These are phyloP conservation scores for Philhelius pedissequus DNA, from an alignment of 2,888 invertebrate genomes.

Conservation along the genomic window DNA sequence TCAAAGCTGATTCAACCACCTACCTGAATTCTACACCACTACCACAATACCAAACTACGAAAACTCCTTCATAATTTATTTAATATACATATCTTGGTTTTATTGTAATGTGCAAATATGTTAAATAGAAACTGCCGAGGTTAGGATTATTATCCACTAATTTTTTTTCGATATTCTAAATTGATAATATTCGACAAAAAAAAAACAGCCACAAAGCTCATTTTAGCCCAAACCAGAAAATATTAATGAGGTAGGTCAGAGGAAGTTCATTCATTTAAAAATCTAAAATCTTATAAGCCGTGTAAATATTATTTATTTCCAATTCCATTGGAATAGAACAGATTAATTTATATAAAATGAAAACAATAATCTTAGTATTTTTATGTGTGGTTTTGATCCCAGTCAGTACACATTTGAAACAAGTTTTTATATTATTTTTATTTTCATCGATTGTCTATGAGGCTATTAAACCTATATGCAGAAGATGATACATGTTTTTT, in stretches of 20 bases:
- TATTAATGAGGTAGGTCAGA: slow-evolving; percentile 55
- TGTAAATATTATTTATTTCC: not conserved
- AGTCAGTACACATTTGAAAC: slow-evolving; percentile 31
- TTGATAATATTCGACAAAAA: slow-evolving; percentile 7
- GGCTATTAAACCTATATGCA: not conserved
- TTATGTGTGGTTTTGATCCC: slow-evolving; percentile 4
- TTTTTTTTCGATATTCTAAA: slow-evolving; percentile 11
- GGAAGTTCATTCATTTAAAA: slow-evolving; percentile 18
- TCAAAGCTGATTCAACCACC: not conserved
- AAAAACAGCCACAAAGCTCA: not conserved
- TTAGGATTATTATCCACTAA: slow-evolving; percentile 16
- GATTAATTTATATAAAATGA: not conserved
- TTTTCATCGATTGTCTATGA: slow-evolving; percentile 37
- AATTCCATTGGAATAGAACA: not conserved
- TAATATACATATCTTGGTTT: slow-evolving; percentile 13
- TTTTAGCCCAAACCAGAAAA: not conserved
- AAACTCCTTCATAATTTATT: slow-evolving; percentile 33
- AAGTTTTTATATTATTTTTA: slow-evolving; percentile 33
- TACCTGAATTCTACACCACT: slow-evolving; percentile 36
- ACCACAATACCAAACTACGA: not conserved
- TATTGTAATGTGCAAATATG: slow-evolving; percentile 23
- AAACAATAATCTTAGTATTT: slow-evolving; percentile 3
- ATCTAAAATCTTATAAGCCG: not conserved
- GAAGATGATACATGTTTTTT: not conserved
- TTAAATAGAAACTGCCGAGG: slow-evolving; percentile 31